Percentiles rank a stretch among this genome's conserved stretches.
These are phyloP conservation scores for Aelia acuminata DNA, from an alignment of 2,888 invertebrate genomes.

Conservation along the genomic window DNA sequence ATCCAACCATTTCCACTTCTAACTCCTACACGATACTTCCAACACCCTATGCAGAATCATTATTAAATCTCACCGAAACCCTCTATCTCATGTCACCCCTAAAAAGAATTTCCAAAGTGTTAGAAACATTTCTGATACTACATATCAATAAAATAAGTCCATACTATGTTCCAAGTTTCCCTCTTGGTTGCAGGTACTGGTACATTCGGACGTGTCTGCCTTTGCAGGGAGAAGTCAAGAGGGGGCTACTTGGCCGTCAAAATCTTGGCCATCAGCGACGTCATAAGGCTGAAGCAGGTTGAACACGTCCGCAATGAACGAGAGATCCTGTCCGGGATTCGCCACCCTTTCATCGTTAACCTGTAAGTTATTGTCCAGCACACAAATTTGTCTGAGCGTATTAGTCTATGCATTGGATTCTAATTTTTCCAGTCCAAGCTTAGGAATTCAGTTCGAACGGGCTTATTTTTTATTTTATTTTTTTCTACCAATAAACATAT, in stretches of 20 bases:
- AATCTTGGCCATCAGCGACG: conserved; percentile 92
- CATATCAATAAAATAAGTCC: no score
- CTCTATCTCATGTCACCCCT: no score
- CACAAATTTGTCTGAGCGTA: conserved; percentile 66
- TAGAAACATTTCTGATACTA: no score
- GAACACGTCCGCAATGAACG: conserved; percentile 99
- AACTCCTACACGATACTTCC: no score
- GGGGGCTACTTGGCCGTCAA: conserved; percentile 93
- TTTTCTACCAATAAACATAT: no score
- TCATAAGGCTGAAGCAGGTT: conserved; percentile 94
- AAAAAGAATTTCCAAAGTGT: no score
- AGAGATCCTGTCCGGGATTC: conserved; percentile 88
- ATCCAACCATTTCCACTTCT: no score
- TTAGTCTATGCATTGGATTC: neutral
- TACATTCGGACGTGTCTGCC: conserved; percentile 94
- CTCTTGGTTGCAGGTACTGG: conserved; percentile 82
- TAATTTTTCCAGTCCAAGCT: neutral
- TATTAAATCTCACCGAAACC: no score
- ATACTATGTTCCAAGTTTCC: neutral
- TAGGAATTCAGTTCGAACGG: conserved; percentile 46
- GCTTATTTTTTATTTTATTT: neutral
- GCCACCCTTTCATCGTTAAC: conserved; percentile 96
- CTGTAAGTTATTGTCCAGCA: conserved; percentile 77
- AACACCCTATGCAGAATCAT: no score
- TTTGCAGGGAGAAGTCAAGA: conserved; percentile 87